Base-by-base conservation (phyloP, 1,140 invertebrate species). In the Lepidostoma basale region DNA sequence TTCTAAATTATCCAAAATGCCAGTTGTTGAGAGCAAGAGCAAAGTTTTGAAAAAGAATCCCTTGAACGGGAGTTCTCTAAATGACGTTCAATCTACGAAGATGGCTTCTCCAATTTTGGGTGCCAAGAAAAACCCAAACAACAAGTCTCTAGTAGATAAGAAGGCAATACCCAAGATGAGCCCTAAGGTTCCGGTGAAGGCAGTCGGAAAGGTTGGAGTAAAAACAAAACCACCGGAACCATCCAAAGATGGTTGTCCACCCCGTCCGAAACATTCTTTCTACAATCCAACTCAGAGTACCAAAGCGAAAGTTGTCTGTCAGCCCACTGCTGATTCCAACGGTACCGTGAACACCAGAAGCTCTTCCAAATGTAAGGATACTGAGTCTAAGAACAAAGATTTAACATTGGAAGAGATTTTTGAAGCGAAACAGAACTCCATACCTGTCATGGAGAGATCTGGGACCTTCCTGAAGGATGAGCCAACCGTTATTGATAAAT, bases 401-500 rank as follows among this genome's bases (percentile, higher is more conserved):
- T 26, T n/a, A 30, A 30, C 49, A 30, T 28, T 33, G 10, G 49
- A 54, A 18, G 49, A 54, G 2, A 54, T 54, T 30, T 54, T 54
- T 28, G 49, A 54, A 54, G 49, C 49, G 0, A 54, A 70, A 14
- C 58, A 68, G n/a, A 39, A n/a, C 3, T 72, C 74, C 3, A 75
- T 79, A 14, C 79, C 82, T 1, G 71, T 73, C 1, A 82, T 85
- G 76, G 80, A 81, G 62, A 77, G 89, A 63, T 91, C 90, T 0
- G 87, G 88, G 9, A 92, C 90, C 0, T 91, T 91, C 74, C 78
- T 90, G 6, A 91, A 90, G 76, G 90, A 91, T 73, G 88, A 91
- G 76, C 54, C 54, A 4, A 59, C 54, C 10, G 20, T 59, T 20
- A 59, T 59, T 39, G 54, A 59, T 40, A 59, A 59, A 33, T 40